Evolutionary conservation across 1,140 invertebrate species (phyloP), one percentile per base, ranked within the genome.

Genomic region (Sweltsa coloradensis): DNA sequence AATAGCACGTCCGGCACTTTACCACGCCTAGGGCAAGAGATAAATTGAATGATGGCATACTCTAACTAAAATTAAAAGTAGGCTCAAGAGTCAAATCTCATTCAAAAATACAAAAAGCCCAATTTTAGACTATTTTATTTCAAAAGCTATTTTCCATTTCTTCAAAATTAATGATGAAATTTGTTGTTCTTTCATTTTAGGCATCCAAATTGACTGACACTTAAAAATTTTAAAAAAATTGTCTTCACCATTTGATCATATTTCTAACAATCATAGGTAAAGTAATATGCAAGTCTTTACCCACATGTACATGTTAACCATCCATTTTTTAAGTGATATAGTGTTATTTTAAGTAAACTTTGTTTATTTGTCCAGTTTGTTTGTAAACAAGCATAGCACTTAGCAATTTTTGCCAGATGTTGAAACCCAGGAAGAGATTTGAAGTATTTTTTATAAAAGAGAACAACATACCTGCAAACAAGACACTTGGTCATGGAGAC

Each of bases 1-100:
- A 97, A 78, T 27, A 96, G 59, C 2, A 97, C 79, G 57, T 96
- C 89, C 0, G 92, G 91, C 0, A 97, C 93, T 55, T 83, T 83
- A 3, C 77, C 79, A 46, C 77, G 78, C 49, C 85, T 85, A 60
- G 51, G 75, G 60, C 58, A 53, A 49, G 41, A 41, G 19, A 13
- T 5, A n/a, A 7, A 24, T 23, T 4, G 19, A 9, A 31, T 31
- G 9, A 31, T 9, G n/a, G n/a, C 29, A 31, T n/a, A 9, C 14
- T 31, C 29, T 11, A 22, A 21, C 5, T 36, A 44, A 22, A 6
- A 53, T 21, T 22, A 51, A 52, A 40, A 41, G 19, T 6, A 46
- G 37, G 39, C 19, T 45, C 5, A 9, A 6, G 9, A 40, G 9
- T 16, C 7, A 11, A 40, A 40, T 40, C 9, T 31, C 9, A 9